Base-by-base conservation (phyloP, 64 coral and sea anemone species). In the Cladopsammia gracilis region DNA sequence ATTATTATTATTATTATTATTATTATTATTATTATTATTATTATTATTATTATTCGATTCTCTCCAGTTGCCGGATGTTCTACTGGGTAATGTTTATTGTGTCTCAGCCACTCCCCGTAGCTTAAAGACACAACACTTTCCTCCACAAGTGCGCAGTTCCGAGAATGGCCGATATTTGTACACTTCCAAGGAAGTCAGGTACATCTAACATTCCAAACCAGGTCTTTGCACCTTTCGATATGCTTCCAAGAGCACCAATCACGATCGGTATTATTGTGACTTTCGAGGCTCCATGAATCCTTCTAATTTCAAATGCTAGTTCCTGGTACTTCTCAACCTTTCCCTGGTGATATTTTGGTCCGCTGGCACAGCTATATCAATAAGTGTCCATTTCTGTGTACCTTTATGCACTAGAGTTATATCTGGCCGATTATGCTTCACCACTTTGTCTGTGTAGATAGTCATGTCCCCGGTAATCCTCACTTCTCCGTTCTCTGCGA, bases 291-390 rank as follows among this genome's bases (percentile, higher is more conserved):
- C n/a, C 2, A 43, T 64, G 78, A 62, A 82, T 82, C 12, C 78
- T 42, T 58, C 6, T 82, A 0, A 82, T 43, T 82, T 82, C 78
- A 26, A 82, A 62, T 25, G 65, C 9, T 62, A 62, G 79, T 61
- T 62, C 79, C 20, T 82, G 20, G 24, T 61, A 60, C 78, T 46
- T 82, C 12, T 82, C 47, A 20, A 82, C 78, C 78, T 82, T 49
- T 53, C 60, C 25, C 59, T 82, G 42, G 23, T 44, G 78, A 62
- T 82, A 43, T 61, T 82, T 7, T 82, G 59, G 52, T 82, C 78
- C 25, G 78, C 53, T 82, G 78, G 5, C 59, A 82, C 52, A 82
- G 78, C 53, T 61, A 34, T 82, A 53, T 82, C 19, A n/a, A n/a
- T n/a, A n/a, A n/a, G 19, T 60, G 26, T 48, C 57, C 78, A 62